Base-by-base conservation (phyloP, 1,140 invertebrate genomes). In the Zaprionus ghesquierei region DNA sequence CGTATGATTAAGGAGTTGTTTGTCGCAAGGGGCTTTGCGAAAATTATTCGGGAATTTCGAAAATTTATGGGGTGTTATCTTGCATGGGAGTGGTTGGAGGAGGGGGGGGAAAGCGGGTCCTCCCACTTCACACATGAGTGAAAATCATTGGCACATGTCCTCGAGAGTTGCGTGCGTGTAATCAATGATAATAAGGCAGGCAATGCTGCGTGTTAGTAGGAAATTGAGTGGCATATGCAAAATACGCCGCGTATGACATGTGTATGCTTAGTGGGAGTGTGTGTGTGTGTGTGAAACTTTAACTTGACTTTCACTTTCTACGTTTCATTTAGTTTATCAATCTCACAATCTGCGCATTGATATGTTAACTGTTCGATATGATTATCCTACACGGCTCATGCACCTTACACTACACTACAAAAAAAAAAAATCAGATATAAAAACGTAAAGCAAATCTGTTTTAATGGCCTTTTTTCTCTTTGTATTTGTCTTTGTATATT, bases 11-110 rank as follows among this genome's bases (percentile, higher is more conserved):
- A 79, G 80, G 65, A 77, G 65, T 85, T 85, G 73, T 69, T 53
- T 77, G 69, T 63, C 51, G 73, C 65, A 13, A 69, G 23, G 31
- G 33, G 27, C 27, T 29, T 50, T 46, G 68, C 46, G 82, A 61
- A 81, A 78, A 86, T 86, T 86, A 86, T 72, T 72, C 69, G 59
- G 69, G 80, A 77, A 81, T 81, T 69, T 81, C 62, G 62, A 66
- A 71, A 64, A 77, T 73, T 72, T 50, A 77, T 59, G 22, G 15
- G 54, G 58, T 46, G 69, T 66, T 50, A 35, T 68, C 63, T 22
- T 22, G 31, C 2, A n/a, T n/a, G n/a, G n/a, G 27, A 46, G 18
- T 18, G 15, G 25, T 8, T 12, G 33, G 12, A 12, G n/a, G 33
- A 35, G 4, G 13, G 18, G n/a, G 0, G 33, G 1, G 9, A 9